Conservation (phyloP, 2,888 invertebrate species). For the Lacanobia oleracea region DNA sequence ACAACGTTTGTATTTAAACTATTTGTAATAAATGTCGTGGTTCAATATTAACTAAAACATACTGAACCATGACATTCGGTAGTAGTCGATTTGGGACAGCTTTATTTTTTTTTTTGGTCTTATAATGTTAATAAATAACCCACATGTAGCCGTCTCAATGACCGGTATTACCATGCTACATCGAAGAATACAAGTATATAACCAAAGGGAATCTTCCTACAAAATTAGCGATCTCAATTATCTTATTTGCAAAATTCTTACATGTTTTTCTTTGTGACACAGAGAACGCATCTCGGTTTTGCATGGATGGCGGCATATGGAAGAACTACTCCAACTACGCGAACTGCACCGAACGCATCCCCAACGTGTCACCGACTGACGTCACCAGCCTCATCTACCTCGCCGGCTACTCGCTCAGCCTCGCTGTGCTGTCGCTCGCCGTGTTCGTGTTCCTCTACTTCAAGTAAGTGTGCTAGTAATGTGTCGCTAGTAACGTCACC, state of each 20-base stretch:
- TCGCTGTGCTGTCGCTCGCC: constrained; percentile 95
- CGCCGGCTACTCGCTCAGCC: constrained; percentile 95
- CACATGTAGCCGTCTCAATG: too few species aligned
- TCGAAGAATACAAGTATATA: too few species aligned
- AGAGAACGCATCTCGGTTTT: constrained; percentile 97
- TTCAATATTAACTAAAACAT: too few species aligned
- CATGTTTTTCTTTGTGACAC: constrained; percentile 37
- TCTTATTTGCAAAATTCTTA: background rate
- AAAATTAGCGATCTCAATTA: background rate
- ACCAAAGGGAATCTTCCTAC: background rate
- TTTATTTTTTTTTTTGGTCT: too few species aligned
- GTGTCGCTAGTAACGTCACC: background rate
- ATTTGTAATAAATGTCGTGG: too few species aligned
- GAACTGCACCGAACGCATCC: constrained; percentile 92
- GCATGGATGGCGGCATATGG: constrained; percentile 97
- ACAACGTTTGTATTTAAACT: too few species aligned
- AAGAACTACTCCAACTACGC: constrained; percentile 94
- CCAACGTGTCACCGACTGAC: constrained; percentile 91
- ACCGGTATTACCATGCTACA: too few species aligned
- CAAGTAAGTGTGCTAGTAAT: constrained; percentile 92
- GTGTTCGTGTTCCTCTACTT: constrained; percentile 97
- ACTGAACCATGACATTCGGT: too few species aligned
- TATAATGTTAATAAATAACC: too few species aligned
- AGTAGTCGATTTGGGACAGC: too few species aligned
- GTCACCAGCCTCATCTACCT: constrained; percentile 95